A percentile compares a stretch with the other conserved stretches of the same genome.
Conservation (phyloP, 2,113 vertebrate genomes). For the Gracilinanus agilis region DNA sequence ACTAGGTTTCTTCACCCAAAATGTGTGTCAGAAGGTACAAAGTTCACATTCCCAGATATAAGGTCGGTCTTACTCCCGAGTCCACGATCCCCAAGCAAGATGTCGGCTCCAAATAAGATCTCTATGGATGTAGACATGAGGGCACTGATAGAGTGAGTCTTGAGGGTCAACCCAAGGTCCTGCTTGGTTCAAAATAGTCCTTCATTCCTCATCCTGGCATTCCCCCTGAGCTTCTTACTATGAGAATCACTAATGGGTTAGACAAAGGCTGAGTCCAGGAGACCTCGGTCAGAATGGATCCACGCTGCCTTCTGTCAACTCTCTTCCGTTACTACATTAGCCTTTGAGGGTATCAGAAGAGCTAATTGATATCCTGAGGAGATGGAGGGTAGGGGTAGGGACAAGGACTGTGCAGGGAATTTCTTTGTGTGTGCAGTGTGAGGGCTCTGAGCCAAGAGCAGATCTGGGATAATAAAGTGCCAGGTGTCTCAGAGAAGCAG, state of each 20-base stretch:
- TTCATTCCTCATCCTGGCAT: background rate
- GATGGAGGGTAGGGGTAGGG: background rate
- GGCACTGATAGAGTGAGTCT: background rate
- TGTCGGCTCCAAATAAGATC: background rate
- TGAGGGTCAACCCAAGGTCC: background rate
- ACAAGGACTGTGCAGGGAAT: conserved; percentile 1
- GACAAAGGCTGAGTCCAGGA: background rate
- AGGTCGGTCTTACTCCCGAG: background rate
- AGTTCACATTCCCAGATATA: background rate
- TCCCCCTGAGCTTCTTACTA: background rate
- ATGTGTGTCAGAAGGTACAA: background rate
- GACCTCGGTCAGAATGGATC: background rate
- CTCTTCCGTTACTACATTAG: background rate
- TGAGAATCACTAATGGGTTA: background rate
- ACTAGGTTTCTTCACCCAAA: background rate
- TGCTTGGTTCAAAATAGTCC: background rate
- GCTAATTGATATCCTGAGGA: background rate
- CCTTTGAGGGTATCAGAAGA: background rate
- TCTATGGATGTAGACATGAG: background rate
- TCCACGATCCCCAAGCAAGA: background rate
- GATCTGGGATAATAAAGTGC: background rate
- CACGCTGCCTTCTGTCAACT: background rate
- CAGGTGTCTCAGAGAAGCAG: background rate
- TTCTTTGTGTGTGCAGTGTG: background rate
- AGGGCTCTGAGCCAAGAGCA: background rate